Base-by-base conservation (phyloP, 2,113 vertebrate genomes). In the Genyomyrus donnyi region DNA sequence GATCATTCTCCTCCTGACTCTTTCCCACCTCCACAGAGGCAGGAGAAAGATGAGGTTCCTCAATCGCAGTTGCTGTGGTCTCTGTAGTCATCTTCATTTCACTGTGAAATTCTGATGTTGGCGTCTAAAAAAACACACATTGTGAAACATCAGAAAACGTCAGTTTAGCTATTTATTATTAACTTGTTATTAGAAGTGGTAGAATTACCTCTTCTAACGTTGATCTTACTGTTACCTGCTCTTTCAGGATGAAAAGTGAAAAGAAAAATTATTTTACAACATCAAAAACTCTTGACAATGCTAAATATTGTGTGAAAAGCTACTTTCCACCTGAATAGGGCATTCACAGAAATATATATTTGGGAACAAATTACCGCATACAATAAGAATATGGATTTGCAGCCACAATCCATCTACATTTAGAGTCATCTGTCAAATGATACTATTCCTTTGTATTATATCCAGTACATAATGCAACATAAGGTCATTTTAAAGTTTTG, bases 241-340 rank as follows among this genome's bases (percentile, higher is more conserved):
- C 88, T 84, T 80, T 84, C 31, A 89, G 85, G 49, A n/a, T 48
- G 39, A 87, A 87, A 87, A 56, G 9, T 52, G n/a, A 87, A 21
- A 87, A 53, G 5, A 87, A 87, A 24, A 85, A 24, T 48, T 48
- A 85, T 85, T 85, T 45, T 19, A 85, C 19, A 85, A 85, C 21
- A 11, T 85, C 42, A 87, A 87, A 31, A 87, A 53, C 19, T 52
- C 46, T 15, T 27, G 49, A 52, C 46, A 52, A 52, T 19, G 49
- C 27, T 24, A 87, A 87, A 53, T 53, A 87, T 19, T 50, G 24
- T 2, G 19, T 87, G n/a, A 31, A 52, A 46, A 9, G 45, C 45
- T 48, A n/a, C 45, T 85, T 85, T 85, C 42, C 5, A 45, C 83
- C 45, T 46, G 42, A 48, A 45, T 0, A 85, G 8, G 3, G 5